Percentiles rank a stretch among this genome's conserved stretches.
Evolutionary conservation across 2,113 vertebrate genomes (phyloP).

Genomic region (Enhydra lutris): DNA sequence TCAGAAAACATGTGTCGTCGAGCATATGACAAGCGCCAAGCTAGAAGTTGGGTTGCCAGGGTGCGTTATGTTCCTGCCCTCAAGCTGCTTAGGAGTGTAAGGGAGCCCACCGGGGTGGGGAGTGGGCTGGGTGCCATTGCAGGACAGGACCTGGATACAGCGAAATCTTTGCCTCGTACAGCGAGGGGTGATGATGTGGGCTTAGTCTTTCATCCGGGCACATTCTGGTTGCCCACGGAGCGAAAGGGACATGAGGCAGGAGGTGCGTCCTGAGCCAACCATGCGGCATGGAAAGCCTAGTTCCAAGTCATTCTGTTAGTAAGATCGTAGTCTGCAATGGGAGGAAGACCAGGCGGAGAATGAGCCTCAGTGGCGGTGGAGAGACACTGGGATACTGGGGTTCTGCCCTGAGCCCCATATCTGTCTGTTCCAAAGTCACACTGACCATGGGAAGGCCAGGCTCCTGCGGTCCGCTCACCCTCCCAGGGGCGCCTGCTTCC

Average conservation of each 20-base stretch:
- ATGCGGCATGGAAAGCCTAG: background rate
- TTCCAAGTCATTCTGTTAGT: background rate
- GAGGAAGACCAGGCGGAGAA: background rate
- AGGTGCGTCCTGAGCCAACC: background rate
- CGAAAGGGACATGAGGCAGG: background rate
- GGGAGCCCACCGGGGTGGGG: background rate
- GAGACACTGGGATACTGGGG: background rate
- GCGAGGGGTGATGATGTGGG: no score
- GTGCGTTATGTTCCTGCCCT: background rate
- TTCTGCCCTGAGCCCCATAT: background rate
- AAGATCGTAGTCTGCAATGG: background rate
- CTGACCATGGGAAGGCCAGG: background rate
- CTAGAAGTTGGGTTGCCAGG: background rate
- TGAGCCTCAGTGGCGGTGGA: background rate
- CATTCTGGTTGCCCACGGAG: background rate
- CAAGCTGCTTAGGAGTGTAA: background rate
- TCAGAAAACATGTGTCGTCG: background rate
- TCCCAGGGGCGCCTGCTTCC: background rate
- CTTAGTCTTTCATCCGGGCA: background rate
- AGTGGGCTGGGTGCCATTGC: fast-evolving
- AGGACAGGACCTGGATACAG: fast-evolving
- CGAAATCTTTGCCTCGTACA: background rate
- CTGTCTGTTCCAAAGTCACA: background rate
- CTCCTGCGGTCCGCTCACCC: fast-evolving
- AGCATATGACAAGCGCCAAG: background rate